Percentiles rank a stretch among this genome's conserved stretches.
phyloP scores from a whole-genome alignment of 2,113 vertebrate species.

The Australoheros scitulus region DNA sequence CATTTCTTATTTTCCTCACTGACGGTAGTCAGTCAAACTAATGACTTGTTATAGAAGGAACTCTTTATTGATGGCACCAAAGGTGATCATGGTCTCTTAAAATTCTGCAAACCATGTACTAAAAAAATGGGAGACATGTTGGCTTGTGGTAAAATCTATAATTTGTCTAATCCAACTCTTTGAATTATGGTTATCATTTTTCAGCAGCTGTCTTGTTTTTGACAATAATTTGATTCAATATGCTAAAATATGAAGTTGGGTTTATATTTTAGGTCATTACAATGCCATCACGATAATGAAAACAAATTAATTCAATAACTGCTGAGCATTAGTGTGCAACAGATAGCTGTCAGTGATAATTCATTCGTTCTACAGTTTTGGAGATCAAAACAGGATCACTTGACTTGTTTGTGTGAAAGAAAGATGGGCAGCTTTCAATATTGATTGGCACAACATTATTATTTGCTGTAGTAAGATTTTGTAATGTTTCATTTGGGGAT shows the following conservation, averaged over 20 bases:
- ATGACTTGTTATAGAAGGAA: neutral
- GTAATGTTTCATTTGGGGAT: neutral
- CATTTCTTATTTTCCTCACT: neutral
- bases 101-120: neutral
- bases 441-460: neutral
- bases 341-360: slow-evolving; percentile 52
- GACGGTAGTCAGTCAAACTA: no score
- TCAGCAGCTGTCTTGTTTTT: neutral
- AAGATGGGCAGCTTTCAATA: slow-evolving; percentile 40
- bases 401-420: slow-evolving; percentile 41
- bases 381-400: slow-evolving; percentile 41
- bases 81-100: neutral
- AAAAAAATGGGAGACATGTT: neutral
- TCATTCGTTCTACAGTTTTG: slow-evolving; percentile 40
- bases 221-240: neutral
- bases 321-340: slow-evolving; percentile 40
- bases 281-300: slow-evolving; percentile 27
- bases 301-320: slow-evolving; percentile 58
- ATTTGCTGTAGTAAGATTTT: neutral
- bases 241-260: neutral
- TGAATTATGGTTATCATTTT: neutral
- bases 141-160: neutral
- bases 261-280: slow-evolving; percentile 1
- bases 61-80: neutral
- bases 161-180: neutral